These are phyloP conservation scores for Orcinus orca DNA, from an alignment of 2,113 vertebrate species.

Conservation along the genomic window DNA sequence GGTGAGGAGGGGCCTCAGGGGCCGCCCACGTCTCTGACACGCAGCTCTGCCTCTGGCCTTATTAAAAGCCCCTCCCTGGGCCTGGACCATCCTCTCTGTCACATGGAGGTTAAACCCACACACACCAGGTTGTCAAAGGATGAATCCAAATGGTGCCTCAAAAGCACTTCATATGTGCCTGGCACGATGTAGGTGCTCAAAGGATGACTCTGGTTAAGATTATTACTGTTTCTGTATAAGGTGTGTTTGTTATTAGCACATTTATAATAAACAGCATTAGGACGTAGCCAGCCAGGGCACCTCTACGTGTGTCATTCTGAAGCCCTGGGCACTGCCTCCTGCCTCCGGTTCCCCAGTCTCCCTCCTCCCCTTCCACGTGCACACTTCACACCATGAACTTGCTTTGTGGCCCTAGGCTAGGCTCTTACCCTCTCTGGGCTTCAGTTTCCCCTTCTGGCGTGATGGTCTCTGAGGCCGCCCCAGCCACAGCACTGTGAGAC, in stretches of 20 bases:
- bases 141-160: fast-evolving
- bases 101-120: fast-evolving
- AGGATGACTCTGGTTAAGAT: fast-evolving
- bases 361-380: fast-evolving
- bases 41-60: background rate
- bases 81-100: background rate
- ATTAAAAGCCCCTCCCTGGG: background rate
- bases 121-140: fast-evolving
- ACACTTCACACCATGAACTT: fast-evolving
- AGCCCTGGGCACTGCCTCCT: background rate
- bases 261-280: fast-evolving
- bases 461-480: fast-evolving
- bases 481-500: background rate
- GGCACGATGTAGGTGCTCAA: fast-evolving
- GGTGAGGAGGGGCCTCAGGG: background rate
- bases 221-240: fast-evolving
- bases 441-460: background rate
- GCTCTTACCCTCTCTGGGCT: background rate
- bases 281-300: fast-evolving
- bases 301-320: fast-evolving
- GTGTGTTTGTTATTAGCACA: fast-evolving
- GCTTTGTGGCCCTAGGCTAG: background rate
- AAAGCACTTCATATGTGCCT: fast-evolving
- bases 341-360: fast-evolving
- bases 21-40: fast-evolving